Evolutionary conservation across 1,140 invertebrate species (phyloP).

Genomic region (Gryllus bimaculatus): DNA sequence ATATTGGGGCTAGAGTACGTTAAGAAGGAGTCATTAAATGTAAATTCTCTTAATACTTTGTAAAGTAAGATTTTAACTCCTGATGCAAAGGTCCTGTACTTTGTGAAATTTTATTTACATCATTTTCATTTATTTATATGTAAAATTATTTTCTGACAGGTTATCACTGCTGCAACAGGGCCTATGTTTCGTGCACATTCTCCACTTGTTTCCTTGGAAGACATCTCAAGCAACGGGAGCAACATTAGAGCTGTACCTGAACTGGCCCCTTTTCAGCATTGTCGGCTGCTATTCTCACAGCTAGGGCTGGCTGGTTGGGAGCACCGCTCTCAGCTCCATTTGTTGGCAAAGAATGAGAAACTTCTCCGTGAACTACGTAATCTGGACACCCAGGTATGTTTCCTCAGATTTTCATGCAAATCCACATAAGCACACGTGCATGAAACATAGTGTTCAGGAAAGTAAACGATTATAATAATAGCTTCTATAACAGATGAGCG

Average conservation of each 20-base stretch:
- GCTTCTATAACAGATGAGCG: no score
- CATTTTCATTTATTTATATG: no score
- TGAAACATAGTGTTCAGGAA: no score
- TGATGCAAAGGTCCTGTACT: no score
- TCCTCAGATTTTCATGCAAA: background rate
- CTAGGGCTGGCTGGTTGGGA: conserved; percentile 85
- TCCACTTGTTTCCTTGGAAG: background rate
- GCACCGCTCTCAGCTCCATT: conserved; percentile 69
- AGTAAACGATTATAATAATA: no score
- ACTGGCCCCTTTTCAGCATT: conserved; percentile 66
- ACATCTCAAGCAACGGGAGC: background rate
- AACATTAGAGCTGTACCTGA: conserved; percentile 25
- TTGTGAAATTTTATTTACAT: no score
- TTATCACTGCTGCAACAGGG: background rate
- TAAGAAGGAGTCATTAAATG: no score
- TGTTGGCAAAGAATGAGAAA: conserved; percentile 83
- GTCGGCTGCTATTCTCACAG: conserved; percentile 80
- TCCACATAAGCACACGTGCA: background rate
- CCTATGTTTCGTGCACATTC: background rate
- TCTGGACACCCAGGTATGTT: conserved; percentile 69
- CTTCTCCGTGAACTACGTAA: conserved; percentile 84
- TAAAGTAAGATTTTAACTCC: no score
- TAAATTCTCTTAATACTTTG: no score
- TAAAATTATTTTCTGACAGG: no score
- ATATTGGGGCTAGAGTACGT: no score